A percentile compares a stretch with the other conserved stretches of the same genome.
Conservation (phyloP, 2,888 invertebrate genomes). For the Schrankia costaestrigalis region DNA sequence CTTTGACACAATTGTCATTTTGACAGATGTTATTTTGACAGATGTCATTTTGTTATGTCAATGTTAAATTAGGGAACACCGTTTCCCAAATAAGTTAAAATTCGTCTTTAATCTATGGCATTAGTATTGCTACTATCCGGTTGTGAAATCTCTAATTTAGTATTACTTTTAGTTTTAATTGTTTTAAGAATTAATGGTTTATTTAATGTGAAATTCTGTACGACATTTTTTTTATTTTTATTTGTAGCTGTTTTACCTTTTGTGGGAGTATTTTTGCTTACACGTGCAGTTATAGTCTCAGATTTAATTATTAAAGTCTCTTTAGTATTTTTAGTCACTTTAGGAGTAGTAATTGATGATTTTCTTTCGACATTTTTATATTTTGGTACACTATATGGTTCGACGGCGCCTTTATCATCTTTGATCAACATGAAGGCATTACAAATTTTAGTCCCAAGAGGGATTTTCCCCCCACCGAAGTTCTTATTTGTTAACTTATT, state of each 20-base stretch:
- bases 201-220: conserved; percentile 17
- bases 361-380: too few species aligned
- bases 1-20: too few species aligned
- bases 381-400: too few species aligned
- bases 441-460: conserved; percentile 9
- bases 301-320: neutral
- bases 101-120: conserved; percentile 7
- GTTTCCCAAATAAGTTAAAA: conserved; percentile 5
- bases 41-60: too few species aligned
- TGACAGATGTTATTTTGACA: too few species aligned
- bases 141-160: conserved; percentile 15
- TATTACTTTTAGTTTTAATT: conserved; percentile 12
- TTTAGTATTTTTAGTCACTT: neutral
- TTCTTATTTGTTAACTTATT: conserved; percentile 41
- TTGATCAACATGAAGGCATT: conserved; percentile 44
- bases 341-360: conserved; percentile 1
- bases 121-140: too few species aligned
- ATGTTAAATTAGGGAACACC: conserved; percentile 2
- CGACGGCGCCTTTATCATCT: conserved; percentile 38
- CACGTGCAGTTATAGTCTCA: neutral
- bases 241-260: neutral
- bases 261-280: neutral
- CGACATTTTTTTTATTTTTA: neutral
- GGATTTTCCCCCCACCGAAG: conserved; percentile 18
- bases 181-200: conserved; percentile 18